Base-by-base conservation (phyloP, 2,888 invertebrate genomes). In the Xestia xanthographa region DNA sequence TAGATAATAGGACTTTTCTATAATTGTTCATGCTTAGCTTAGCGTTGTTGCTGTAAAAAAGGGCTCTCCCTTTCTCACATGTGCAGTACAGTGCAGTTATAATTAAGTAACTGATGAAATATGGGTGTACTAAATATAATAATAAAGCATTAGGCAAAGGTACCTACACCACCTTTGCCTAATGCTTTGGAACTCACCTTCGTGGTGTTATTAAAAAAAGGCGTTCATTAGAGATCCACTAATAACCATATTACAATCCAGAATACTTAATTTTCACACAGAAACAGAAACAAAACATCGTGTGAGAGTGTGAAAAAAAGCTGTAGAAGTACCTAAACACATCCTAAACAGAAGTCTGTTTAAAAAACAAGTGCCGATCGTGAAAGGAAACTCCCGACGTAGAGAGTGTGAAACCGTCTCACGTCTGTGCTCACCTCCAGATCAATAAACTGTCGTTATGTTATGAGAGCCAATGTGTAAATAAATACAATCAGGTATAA, bases 401-500 rank as follows among this genome's bases (percentile, higher is more conserved):
- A 60, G 75, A 78, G 38, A 78, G 60, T 20, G 50, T 62, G 45
- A 14, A 43, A 20, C 34, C 9, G 4, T 26, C 20, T 29, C 29
- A 66, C 66, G n/a, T 29, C 26, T 20, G 29, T 53, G 60, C 43
- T 73, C 5, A 8, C 53, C 17, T 73, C 22, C 9, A 74, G 26
- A 80, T 80, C 80, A 66, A 74, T 74, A 74, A 80, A 78, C 65
- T 60, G 20, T 29, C 38, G 34, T 29, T 38, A 26, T 43, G 43
- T 43, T 73, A 60, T n/a, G 48, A 73, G n/a, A 74, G 17, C 14
- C 22, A 72, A 72, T 53, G n/a, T 41, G 34, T 75, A 66, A 74
- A 50, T 74, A 78, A 50, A 66, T 66, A 50, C 80, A 50, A 80
- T 66, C 22, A 80, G 50, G 22, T 43, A 80, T 43, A 17, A 80